Evolutionary conservation across 1,140 invertebrate genomes (phyloP), one percentile per base, ranked within the genome.

Genomic region (Leptinotarsa undecemlineata): DNA sequence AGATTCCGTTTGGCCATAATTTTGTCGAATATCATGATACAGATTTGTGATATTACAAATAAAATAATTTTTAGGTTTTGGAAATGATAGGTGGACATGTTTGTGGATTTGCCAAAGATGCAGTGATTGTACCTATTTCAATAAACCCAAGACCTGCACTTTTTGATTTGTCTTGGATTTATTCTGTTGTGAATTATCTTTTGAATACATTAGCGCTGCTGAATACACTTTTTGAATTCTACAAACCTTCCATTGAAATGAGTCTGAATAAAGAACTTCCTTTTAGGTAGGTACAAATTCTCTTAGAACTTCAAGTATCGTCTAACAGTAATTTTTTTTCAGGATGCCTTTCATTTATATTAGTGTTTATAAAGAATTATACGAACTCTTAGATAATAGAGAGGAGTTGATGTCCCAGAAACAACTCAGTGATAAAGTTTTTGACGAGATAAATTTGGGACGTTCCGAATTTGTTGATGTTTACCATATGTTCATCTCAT

Each of bases 81-180:
- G 82, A 84, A 74, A 83, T 81, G 77, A 74, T 84, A 23, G 77
- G 80, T 47, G 82, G 80, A 23, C 70, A 79, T 19, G 63, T 83
- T 23, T 82, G 79, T 77, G 82, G 81, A 51, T 81, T 81, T 78
- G 77, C 81, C 64, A 67, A 76, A 63, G 62, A 74, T 73, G 72
- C 76, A 42, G 74, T 80, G 48, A 72, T 77, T 47, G 75, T 82
- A 61, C 81, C 80, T 21, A 78, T 83, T 64, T 72, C 78, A 48
- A 76, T 84, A 21, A 73, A 76, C 61, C 72, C 79, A 47, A 78
- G 79, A 71, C 83, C 82, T 68, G 14, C 74, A 19, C 20, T 78
- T 47, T 83, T 84, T 68, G 81, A 78, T 77, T 76, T 81, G n/a
- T 26, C n/a, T 68, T 84, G 83, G 83, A 61, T 83, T 63, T 81